These are phyloP conservation scores for Hedychridium roseum DNA, from an alignment of 2,888 invertebrate species.

Conservation along the genomic window DNA sequence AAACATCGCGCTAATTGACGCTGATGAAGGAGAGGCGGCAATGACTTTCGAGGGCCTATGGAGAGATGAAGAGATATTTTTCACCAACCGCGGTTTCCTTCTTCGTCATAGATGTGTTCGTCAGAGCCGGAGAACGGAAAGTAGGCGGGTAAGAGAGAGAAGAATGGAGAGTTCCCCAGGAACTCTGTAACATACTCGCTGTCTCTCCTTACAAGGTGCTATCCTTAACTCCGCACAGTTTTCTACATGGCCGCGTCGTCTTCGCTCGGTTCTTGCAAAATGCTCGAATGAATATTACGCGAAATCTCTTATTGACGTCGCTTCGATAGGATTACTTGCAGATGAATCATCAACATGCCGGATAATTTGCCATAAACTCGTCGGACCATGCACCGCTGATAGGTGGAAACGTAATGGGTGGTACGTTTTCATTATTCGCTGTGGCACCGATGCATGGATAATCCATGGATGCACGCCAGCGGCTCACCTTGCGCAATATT, in stretches of 20 bases:
- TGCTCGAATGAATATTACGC: too few relatives aligned
- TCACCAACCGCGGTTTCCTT: background rate
- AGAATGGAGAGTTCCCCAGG: slow-evolving; percentile 39
- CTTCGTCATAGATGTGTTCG: too few relatives aligned
- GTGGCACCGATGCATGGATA: slow-evolving; percentile 39
- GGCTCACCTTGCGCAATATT: slow-evolving; percentile 30
- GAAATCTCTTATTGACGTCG: background rate
- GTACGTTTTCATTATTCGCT: slow-evolving; percentile 33
- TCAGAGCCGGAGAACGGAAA: too few relatives aligned
- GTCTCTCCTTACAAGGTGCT: slow-evolving; percentile 50
- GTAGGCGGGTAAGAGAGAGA: slow-evolving; percentile 35
- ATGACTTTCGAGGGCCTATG: slow-evolving; percentile 65
- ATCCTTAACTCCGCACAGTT: slow-evolving; percentile 35
- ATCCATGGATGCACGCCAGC: too few relatives aligned
- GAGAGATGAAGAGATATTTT: too few relatives aligned
- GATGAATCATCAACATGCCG: too few relatives aligned
- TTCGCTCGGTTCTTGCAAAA: background rate
- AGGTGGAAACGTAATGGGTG: slow-evolving; percentile 22
- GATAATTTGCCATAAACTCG: slow-evolving; percentile 14
- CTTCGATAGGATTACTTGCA: too few relatives aligned
- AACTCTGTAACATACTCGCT: slow-evolving; percentile 42
- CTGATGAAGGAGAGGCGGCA: slow-evolving; percentile 66
- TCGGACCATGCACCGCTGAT: slow-evolving; percentile 8
- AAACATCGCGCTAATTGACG: slow-evolving; percentile 65
- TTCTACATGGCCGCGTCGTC: background rate